Percentiles rank a stretch among this genome's conserved stretches.
phyloP scores from a whole-genome alignment of 2,888 invertebrate species.

The Nowickia ferox region DNA sequence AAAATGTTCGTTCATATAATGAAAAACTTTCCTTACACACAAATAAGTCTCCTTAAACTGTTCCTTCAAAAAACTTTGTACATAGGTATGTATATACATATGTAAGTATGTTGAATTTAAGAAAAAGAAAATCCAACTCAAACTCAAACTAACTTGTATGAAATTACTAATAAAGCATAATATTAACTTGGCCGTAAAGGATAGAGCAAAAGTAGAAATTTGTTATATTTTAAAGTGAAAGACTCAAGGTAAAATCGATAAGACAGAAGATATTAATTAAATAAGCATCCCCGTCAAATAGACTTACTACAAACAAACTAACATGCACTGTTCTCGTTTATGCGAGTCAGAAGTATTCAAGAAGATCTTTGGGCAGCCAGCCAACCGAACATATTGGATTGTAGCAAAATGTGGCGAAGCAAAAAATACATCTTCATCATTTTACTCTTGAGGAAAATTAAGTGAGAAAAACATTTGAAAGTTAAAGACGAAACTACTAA shows the following conservation, averaged over 20 bases:
- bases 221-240: neutral
- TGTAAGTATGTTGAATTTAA: neutral
- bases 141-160: constrained; percentile 6
- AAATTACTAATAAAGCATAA: constrained; percentile 23
- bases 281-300: constrained; percentile 17
- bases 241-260: constrained; percentile 9
- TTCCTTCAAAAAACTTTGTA: neutral
- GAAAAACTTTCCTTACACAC: constrained; percentile 20
- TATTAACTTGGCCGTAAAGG: neutral
- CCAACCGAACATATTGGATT: neutral
- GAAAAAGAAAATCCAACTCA: no score
- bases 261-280: constrained; percentile 36
- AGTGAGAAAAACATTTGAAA: constrained; percentile 5
- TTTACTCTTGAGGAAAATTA: neutral
- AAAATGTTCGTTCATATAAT: constrained; percentile 1
- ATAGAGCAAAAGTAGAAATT: neutral
- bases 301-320: neutral
- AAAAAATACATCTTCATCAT: no score
- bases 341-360: neutral
- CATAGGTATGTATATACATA: no score
- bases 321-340: neutral
- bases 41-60: constrained; percentile 1
- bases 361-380: constrained; percentile 12
- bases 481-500: neutral
- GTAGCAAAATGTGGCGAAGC: no score